These are phyloP conservation scores for Ischnus inquisitorius DNA, from an alignment of 2,888 invertebrate genomes.

Conservation along the genomic window DNA sequence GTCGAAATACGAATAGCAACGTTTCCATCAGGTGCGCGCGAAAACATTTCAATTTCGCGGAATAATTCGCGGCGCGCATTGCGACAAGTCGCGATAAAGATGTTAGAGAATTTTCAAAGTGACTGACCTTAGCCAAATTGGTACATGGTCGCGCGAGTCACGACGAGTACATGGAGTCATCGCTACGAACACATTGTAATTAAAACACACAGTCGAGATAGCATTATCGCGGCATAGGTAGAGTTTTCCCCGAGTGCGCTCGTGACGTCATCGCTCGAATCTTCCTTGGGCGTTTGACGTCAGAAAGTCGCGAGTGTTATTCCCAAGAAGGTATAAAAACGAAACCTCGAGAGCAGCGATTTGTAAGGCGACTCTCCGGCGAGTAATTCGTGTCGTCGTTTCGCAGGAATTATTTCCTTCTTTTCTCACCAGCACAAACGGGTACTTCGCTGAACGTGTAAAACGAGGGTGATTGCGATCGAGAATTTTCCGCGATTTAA, in stretches of 20 bases:
- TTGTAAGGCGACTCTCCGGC: background rate
- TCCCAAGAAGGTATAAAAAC: slow-evolving; percentile 34
- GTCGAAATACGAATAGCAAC: background rate
- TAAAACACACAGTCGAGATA: slow-evolving; percentile 9
- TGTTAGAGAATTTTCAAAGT: slow-evolving; percentile 38
- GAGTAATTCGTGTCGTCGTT: slow-evolving; percentile 35
- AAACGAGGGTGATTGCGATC: slow-evolving; percentile 58
- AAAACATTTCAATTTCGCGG: slow-evolving; percentile 22
- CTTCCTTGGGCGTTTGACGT: slow-evolving; percentile 46
- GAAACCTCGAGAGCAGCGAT: slow-evolving; percentile 41
- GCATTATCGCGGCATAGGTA: background rate
- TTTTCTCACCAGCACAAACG: slow-evolving; percentile 8
- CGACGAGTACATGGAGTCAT: slow-evolving; percentile 36
- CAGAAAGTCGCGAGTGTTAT: slow-evolving; percentile 18
- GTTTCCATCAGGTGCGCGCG: background rate
- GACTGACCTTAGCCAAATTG: slow-evolving; percentile 60
- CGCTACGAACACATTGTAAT: slow-evolving; percentile 37
- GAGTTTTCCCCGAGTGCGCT: background rate
- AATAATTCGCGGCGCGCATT: background rate
- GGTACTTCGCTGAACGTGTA: slow-evolving; percentile 47
- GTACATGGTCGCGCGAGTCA: slow-evolving; percentile 49
- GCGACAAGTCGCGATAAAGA: background rate
- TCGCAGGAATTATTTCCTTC: slow-evolving; percentile 28
- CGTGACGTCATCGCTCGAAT: slow-evolving; percentile 21
- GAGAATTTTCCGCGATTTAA: slow-evolving; percentile 25